Conservation (phyloP, 1,140 invertebrate genomes). For the Portunus trituberculatus region DNA sequence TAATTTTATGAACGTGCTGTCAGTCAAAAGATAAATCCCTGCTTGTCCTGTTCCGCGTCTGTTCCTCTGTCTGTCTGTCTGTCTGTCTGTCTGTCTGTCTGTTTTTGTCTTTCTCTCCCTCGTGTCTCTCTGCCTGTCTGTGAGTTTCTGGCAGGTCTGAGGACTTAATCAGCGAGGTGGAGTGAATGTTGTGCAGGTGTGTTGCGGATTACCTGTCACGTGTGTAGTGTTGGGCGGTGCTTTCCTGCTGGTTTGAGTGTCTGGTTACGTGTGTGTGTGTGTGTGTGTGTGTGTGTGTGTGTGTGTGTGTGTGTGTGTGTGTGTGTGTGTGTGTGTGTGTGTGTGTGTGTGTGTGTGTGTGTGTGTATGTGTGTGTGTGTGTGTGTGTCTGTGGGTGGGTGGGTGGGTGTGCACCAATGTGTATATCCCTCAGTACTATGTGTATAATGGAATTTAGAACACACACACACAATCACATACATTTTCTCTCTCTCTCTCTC, state of each 20-base stretch:
- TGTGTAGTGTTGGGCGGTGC: too few relatives aligned
- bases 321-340: too few relatives aligned
- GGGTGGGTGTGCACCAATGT: too few relatives aligned
- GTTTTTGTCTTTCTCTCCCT: background rate
- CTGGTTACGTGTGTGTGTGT: background rate
- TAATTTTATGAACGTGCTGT: background rate
- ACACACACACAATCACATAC: background rate
- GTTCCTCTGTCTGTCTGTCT: background rate
- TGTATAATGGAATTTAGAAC: background rate
- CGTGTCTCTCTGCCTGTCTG: background rate
- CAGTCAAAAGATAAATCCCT: background rate
- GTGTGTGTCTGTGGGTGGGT: too few relatives aligned
- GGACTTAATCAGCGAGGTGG: background rate
- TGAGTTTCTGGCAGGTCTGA: background rate
- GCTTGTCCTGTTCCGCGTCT: background rate
- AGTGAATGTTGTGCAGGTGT: background rate
- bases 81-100: background rate
- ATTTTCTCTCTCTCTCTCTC: too few relatives aligned
- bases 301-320: conserved; percentile 13
- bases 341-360: too few relatives aligned
- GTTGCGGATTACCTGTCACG: too few relatives aligned
- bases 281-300: background rate
- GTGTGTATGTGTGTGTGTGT: too few relatives aligned
- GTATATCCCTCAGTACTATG: too few relatives aligned
- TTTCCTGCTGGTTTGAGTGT: too few relatives aligned